Base-by-base conservation (phyloP, 1,140 invertebrate genomes). In the Heliconius hermathena region DNA sequence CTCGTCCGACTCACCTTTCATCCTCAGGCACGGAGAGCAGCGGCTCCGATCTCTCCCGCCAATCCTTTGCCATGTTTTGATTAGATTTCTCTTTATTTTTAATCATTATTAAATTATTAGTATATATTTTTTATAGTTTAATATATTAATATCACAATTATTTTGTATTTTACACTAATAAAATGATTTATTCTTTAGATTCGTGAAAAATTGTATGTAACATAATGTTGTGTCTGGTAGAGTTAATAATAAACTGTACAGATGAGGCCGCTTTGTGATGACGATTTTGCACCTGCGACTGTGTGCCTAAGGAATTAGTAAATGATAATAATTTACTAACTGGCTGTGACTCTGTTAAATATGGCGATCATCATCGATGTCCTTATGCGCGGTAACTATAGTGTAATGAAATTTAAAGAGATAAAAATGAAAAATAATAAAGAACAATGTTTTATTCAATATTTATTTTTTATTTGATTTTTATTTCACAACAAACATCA, bases 61-160 rank as follows among this genome's bases (percentile, higher is more conserved):
- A 88, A 80, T 92, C 90, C 78, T 88, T 92, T 54, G 76, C 81
- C 77, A 83, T 76, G 79, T 83, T 90, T 83, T 88, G 89, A 89
- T 90, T 94, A 76, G 85, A 87, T 91, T 90, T 93, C 74, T 93
- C 90, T 86, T 90, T 94, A 89, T 89, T 94, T 89, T 92, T 93
- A 82, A 84, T 81, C 86, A 90, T 90, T 70, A 80, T 84, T 26
- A 66, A 29, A 29, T 66, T 16, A 26, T 66, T 13, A 66, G 11
- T 66, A 26, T 1, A 29, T 29, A 29, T 29, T 29, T 29, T 9
- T 60, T 22, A 26, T 11, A 60, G 20, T 9, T 13, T n/a, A 11
- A 9, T 60, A 1, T 0, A 13, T 22, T 26, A 60, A 9, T 26
- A 60, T 22, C 54, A 60, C 54, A 54, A 20, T 20, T 54, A 18